Conservation (phyloP, 2,888 invertebrate genomes). For the Lasioglossum figueresi region DNA sequence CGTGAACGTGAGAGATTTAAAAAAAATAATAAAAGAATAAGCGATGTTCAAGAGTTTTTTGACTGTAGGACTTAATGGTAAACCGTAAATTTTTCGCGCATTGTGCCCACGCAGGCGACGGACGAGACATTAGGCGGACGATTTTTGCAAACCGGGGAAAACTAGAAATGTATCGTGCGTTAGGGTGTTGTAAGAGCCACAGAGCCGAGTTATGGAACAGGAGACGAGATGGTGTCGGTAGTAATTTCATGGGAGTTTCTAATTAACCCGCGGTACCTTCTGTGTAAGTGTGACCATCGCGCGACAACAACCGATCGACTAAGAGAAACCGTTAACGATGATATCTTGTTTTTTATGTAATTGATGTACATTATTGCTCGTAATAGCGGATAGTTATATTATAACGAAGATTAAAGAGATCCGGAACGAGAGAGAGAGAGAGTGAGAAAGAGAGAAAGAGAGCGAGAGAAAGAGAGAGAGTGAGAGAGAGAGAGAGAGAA, state of each 20-base stretch:
- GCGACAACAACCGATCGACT: constrained; percentile 56
- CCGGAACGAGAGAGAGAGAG: constrained; percentile 18
- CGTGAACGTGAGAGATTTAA: constrained; percentile 11
- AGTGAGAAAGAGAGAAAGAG: constrained; percentile 3
- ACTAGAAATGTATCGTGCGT: constrained; percentile 42
- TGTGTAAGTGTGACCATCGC: constrained; percentile 64
- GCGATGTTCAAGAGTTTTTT: constrained; percentile 10
- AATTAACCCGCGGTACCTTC: constrained; percentile 60
- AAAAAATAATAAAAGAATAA: not conserved
- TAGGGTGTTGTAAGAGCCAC: constrained; percentile 32
- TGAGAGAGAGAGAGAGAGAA: not conserved
- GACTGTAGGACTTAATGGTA: constrained; percentile 23
- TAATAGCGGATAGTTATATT: constrained; percentile 72
- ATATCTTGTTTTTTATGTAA: constrained; percentile 79
- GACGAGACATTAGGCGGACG: not conserved
- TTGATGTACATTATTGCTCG: constrained; percentile 81
- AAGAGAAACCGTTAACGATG: constrained; percentile 59
- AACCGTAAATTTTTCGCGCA: constrained; percentile 35
- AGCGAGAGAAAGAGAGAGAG: constrained; percentile 14
- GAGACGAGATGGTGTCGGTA: constrained; percentile 30
- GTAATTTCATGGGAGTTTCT: constrained; percentile 39
- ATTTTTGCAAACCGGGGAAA: constrained; percentile 7
- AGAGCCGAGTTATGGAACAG: not conserved
- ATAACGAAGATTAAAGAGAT: constrained; percentile 53
- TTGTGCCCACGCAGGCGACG: constrained; percentile 32